A percentile compares a stretch with the other conserved stretches of the same genome.
Evolutionary conservation across 2,113 vertebrate species (phyloP).

Genomic region (Boulengerochromis microlepis): DNA sequence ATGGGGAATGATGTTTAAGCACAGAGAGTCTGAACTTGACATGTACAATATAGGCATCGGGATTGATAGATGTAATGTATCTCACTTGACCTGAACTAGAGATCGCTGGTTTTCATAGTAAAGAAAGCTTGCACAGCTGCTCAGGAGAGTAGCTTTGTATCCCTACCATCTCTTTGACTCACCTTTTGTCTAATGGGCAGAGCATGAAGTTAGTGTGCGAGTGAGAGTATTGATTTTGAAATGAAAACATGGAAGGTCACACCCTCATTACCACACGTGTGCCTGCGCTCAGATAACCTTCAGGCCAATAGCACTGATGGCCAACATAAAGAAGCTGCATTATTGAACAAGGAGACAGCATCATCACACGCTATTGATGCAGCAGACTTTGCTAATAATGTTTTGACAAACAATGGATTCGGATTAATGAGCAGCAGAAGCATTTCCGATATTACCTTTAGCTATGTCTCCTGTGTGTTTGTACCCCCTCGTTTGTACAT

Average conservation of each 20-base stretch:
- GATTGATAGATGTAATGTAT: neutral
- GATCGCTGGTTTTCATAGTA: neutral
- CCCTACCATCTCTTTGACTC: constrained; percentile 12
- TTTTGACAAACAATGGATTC: constrained; percentile 13
- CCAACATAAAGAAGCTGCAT: neutral
- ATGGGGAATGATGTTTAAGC: neutral
- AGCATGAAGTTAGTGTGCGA: constrained; percentile 57
- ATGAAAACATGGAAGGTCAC: constrained; percentile 64
- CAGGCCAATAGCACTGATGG: neutral
- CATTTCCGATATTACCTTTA: neutral
- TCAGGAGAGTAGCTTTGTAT: neutral
- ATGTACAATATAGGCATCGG: neutral
- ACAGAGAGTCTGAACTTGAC: neutral
- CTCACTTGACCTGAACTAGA: neutral
- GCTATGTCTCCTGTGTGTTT: constrained; percentile 22
- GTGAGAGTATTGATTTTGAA: constrained; percentile 64
- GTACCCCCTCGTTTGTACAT: neutral
- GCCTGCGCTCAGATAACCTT: constrained; percentile 36
- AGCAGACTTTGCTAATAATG: constrained; percentile 18
- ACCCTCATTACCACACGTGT: constrained; percentile 49
- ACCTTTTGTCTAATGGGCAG: constrained; percentile 54
- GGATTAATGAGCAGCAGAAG: constrained; percentile 10
- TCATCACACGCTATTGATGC: constrained; percentile 5
- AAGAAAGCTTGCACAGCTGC: neutral
- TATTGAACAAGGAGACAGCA: neutral